Conservation (phyloP, 2,888 invertebrate genomes). For the Corbicula japonica region DNA sequence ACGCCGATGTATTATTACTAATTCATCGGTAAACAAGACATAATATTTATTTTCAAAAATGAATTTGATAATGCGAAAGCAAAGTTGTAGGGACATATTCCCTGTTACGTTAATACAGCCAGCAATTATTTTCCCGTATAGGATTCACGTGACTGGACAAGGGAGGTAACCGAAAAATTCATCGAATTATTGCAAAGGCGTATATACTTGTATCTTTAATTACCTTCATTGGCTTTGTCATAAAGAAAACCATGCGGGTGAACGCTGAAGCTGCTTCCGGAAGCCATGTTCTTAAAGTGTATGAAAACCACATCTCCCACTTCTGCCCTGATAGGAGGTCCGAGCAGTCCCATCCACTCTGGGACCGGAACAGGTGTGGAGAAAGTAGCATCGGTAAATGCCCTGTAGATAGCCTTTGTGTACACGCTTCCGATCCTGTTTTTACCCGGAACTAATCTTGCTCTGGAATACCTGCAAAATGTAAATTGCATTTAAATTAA, state of each 20-base stretch:
- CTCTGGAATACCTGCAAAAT: constrained; percentile 23
- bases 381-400: constrained; percentile 60
- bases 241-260: constrained; percentile 73
- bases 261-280: constrained; percentile 54
- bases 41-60: no score
- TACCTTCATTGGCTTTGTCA: constrained; percentile 68
- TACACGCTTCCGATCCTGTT: constrained; percentile 66
- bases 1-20: no score
- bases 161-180: no score
- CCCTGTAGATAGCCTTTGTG: constrained; percentile 62
- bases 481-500: not conserved
- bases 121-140: no score
- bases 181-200: no score
- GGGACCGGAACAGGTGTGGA: constrained; percentile 40
- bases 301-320: constrained; percentile 62
- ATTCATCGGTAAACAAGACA: no score
- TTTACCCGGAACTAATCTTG: constrained; percentile 7
- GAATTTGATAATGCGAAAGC: no score
- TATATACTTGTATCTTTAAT: not conserved
- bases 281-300: constrained; percentile 66
- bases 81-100: no score
- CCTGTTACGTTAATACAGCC: no score
- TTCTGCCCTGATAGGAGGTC: constrained; percentile 65
- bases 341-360: constrained; percentile 62
- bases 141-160: no score